A percentile compares a stretch with the other conserved stretches of the same genome.
These are phyloP conservation scores for Stratiolaelaps scimitus DNA, from an alignment of 1,140 invertebrate species.

Conservation along the genomic window DNA sequence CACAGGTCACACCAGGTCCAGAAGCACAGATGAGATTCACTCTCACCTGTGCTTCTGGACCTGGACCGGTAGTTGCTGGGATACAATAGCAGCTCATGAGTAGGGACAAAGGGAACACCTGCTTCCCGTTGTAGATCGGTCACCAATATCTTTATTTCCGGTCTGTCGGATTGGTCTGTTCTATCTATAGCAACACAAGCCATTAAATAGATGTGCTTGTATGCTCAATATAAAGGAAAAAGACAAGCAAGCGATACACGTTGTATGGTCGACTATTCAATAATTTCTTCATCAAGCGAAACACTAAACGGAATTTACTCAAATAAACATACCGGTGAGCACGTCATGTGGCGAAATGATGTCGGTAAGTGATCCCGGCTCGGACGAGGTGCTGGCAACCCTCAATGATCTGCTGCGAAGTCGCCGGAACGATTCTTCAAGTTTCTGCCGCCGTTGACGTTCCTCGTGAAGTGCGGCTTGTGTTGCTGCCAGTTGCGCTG, in stretches of 20 bases:
- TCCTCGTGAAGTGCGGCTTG: background rate
- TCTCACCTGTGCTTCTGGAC: no score
- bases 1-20: no score
- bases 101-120: background rate
- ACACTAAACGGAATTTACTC: no score
- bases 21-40: no score
- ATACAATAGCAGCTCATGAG: no score
- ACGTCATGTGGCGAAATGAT: background rate
- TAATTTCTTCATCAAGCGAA: background rate
- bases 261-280: no score
- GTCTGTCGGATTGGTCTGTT: no score
- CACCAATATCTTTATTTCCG: background rate
- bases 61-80: no score
- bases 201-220: no score
- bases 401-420: background rate
- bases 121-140: background rate
- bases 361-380: background rate
- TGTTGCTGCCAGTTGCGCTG: background rate
- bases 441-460: background rate
- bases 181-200: no score
- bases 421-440: slow-evolving; percentile 10
- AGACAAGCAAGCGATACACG: no score
- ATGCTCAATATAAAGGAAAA: no score
- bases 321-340: background rate
- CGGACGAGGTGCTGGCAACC: background rate